A percentile compares a stretch with the other conserved stretches of the same genome.
phyloP scores from a whole-genome alignment of 2,797 vertebrate species.

The Coregonus suidteri region DNA sequence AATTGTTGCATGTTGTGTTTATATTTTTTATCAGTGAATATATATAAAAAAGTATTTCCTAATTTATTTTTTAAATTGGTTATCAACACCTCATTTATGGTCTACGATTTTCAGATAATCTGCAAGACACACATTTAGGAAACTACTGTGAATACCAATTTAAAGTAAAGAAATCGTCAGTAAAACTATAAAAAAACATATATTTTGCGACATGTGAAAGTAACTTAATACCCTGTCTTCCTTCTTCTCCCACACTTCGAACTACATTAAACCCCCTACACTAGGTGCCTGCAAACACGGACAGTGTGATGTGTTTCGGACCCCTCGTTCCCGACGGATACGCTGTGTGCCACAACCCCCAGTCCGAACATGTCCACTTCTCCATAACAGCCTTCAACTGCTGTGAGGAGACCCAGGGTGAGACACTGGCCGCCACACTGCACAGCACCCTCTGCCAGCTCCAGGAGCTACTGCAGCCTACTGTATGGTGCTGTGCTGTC shows the following conservation, averaged over 20 bases:
- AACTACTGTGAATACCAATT: no score
- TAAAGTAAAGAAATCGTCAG: background rate
- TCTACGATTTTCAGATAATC: background rate
- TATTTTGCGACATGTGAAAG: background rate
- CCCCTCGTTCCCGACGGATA: constrained; percentile 84
- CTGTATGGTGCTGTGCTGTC: constrained; percentile 50
- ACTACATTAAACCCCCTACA: background rate
- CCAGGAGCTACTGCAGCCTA: constrained; percentile 73
- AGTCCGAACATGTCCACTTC: constrained; percentile 80
- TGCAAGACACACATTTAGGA: no score
- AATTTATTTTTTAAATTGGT: background rate
- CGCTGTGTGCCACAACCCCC: constrained; percentile 83
- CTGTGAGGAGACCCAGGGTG: constrained; percentile 83
- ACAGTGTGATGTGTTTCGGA: constrained; percentile 85
- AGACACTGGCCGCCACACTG: constrained; percentile 73
- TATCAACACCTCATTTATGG: background rate
- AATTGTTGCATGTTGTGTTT: no score
- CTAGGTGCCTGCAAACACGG: constrained; percentile 79
- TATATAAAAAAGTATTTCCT: no score
- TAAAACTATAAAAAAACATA: background rate
- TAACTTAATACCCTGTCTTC: background rate
- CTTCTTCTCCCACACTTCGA: background rate
- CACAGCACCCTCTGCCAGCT: constrained; percentile 73
- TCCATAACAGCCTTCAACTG: constrained; percentile 84
- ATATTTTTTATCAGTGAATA: no score